Conservation (phyloP, 2,888 invertebrate genomes). For the Thymelicus acteon region DNA sequence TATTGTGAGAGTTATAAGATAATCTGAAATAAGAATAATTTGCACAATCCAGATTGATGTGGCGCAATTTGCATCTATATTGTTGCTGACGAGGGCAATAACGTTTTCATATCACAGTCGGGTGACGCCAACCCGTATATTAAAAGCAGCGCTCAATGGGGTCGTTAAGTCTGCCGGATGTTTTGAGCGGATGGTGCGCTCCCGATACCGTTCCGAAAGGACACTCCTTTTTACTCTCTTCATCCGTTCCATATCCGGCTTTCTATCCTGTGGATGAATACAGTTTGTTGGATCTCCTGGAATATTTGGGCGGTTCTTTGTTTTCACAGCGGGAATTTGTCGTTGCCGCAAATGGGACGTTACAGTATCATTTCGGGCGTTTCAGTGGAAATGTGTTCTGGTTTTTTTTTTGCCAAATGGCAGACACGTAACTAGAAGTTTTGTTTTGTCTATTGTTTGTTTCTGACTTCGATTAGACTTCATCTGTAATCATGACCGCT, state of each 20-base stretch:
- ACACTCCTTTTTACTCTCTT: conserved; percentile 31
- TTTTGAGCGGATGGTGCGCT: conserved; percentile 47
- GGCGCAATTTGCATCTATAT: not conserved
- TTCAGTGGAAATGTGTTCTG: not conserved
- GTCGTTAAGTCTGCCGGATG: conserved; percentile 55
- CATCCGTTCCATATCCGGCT: conserved; percentile 33
- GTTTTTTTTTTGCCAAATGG: not conserved
- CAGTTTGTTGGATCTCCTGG: conserved; percentile 12
- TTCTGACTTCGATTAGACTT: too few relatives aligned
- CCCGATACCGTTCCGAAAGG: conserved; percentile 30
- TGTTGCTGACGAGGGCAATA: conserved; percentile 12
- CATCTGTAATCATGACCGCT: too few relatives aligned
- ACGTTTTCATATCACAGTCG: conserved; percentile 35
- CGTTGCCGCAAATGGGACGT: conserved; percentile 9
- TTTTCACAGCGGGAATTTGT: conserved; percentile 7
- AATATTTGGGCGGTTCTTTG: conserved; percentile 11
- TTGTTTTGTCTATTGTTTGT: too few relatives aligned
- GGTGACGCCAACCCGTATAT: conserved; percentile 46
- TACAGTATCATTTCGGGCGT: not conserved
- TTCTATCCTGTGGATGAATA: conserved; percentile 12
- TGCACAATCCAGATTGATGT: too few relatives aligned
- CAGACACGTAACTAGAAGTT: too few relatives aligned
- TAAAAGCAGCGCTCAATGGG: conserved; percentile 46
- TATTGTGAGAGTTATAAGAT: too few relatives aligned
- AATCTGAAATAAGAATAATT: too few relatives aligned